Percentiles rank a stretch among this genome's conserved stretches.
phyloP scores from a whole-genome alignment of 2,797 vertebrate species.

The Mionectes olivaceus region DNA sequence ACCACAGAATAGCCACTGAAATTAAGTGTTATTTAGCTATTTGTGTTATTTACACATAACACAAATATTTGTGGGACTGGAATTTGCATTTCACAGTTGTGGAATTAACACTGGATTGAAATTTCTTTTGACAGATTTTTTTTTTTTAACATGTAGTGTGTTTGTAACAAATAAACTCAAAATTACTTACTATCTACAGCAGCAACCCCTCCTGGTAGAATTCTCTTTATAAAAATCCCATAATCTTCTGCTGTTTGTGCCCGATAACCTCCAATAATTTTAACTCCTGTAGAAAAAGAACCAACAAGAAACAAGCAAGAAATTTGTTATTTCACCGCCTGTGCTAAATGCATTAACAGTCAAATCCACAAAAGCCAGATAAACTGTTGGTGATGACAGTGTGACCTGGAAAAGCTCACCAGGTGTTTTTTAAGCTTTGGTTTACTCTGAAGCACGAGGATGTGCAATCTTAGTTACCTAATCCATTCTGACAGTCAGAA shows the following conservation, averaged over 20 bases:
- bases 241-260: constrained; percentile 86
- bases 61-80: neutral
- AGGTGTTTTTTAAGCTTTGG: neutral
- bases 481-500: constrained; percentile 85
- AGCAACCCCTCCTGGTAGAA: constrained; percentile 84
- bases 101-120: neutral
- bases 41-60: neutral
- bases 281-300: constrained; percentile 79
- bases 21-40: neutral
- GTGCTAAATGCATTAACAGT: neutral
- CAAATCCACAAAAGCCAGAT: neutral
- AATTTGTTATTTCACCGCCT: neutral
- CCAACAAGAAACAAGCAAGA: neutral
- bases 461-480: constrained; percentile 76
- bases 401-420: neutral
- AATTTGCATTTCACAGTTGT: neutral
- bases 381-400: neutral
- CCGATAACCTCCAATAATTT: constrained; percentile 86
- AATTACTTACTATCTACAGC: constrained; percentile 81
- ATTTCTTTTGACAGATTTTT: neutral
- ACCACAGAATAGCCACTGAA: neutral
- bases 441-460: neutral
- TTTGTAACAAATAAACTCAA: neutral
- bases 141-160: neutral
- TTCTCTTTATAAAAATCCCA: constrained; percentile 88